Evolutionary conservation across 2,888 invertebrate genomes (phyloP).

Genomic region (Meiosimyza platycephala): DNA sequence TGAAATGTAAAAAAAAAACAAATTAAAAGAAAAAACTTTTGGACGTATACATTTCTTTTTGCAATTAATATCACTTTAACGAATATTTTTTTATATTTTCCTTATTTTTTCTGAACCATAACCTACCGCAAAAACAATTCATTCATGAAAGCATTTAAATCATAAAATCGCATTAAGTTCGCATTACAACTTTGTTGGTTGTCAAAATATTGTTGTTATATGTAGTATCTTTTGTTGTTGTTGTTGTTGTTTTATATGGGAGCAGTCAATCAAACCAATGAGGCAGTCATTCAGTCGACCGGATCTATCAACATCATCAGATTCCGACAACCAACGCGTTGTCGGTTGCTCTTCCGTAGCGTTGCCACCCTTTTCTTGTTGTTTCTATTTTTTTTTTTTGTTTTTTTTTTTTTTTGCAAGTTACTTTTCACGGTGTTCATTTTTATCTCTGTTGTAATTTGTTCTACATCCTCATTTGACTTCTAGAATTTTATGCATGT

Average conservation of each 20-base stretch:
- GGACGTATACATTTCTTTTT: too few relatives aligned
- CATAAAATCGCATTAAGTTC: slow-evolving; percentile 31
- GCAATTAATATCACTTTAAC: too few relatives aligned
- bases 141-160: slow-evolving; percentile 31
- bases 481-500: background rate
- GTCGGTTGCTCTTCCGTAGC: too few relatives aligned
- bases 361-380: too few relatives aligned
- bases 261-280: slow-evolving; percentile 17
- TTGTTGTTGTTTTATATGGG: slow-evolving; percentile 25
- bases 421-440: too few relatives aligned
- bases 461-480: background rate
- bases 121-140: slow-evolving; percentile 26
- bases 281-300: slow-evolving; percentile 21
- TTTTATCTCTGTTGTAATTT: background rate
- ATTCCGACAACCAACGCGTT: too few relatives aligned
- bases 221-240: background rate
- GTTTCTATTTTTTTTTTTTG: too few relatives aligned
- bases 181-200: slow-evolving; percentile 1
- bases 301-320: slow-evolving; percentile 30
- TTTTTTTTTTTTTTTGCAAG: too few relatives aligned
- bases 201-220: slow-evolving; percentile 14
- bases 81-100: too few relatives aligned
- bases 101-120: too few relatives aligned
- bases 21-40: too few relatives aligned
- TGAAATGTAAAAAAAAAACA: too few relatives aligned